Conservation (phyloP, 2,888 invertebrate genomes). For the Lasioglossum lativentre region DNA sequence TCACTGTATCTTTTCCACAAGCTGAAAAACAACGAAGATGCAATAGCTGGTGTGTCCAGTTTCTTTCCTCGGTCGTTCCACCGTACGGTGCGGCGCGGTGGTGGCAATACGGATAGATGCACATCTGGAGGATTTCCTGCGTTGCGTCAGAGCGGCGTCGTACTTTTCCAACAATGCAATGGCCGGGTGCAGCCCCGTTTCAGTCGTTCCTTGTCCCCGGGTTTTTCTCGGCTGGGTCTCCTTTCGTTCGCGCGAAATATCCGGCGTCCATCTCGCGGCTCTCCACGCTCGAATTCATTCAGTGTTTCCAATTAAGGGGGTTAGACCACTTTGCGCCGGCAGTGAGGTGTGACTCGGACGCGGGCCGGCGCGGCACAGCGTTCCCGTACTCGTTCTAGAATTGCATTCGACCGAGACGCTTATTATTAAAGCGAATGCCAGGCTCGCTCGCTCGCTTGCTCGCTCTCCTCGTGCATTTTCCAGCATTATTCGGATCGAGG, state of each 20-base stretch:
- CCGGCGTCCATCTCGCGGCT: conserved; percentile 32
- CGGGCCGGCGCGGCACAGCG: conserved; percentile 52
- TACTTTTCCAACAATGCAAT: conserved; percentile 46
- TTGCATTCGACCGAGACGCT: conserved; percentile 71
- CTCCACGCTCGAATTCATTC: conserved; percentile 70
- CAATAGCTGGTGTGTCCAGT: not conserved
- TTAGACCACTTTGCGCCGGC: conserved; percentile 72
- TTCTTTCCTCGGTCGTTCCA: not conserved
- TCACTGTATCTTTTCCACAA: not conserved
- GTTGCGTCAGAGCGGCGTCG: conserved; percentile 32
- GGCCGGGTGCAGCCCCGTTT: conserved; percentile 23
- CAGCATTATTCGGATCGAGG: conserved; percentile 25
- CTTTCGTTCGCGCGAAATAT: conserved; percentile 20
- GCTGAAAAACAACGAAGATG: not conserved
- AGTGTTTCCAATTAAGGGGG: conserved; percentile 73
- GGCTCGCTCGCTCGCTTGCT: not conserved
- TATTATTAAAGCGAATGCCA: conserved; percentile 61
- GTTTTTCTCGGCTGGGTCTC: conserved; percentile 27
- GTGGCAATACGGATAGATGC: conserved; percentile 30
- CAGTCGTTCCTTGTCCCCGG: conserved; percentile 24
- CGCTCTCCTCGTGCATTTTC: conserved; percentile 41
- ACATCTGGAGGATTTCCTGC: conserved; percentile 63
- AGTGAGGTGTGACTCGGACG: conserved; percentile 72
- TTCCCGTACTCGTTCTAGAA: conserved; percentile 72
- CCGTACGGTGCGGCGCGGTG: not conserved